Percentiles rank a stretch among this genome's conserved stretches.
Conservation (phyloP, 2,888 invertebrate species). For the Papilio elwesi region DNA sequence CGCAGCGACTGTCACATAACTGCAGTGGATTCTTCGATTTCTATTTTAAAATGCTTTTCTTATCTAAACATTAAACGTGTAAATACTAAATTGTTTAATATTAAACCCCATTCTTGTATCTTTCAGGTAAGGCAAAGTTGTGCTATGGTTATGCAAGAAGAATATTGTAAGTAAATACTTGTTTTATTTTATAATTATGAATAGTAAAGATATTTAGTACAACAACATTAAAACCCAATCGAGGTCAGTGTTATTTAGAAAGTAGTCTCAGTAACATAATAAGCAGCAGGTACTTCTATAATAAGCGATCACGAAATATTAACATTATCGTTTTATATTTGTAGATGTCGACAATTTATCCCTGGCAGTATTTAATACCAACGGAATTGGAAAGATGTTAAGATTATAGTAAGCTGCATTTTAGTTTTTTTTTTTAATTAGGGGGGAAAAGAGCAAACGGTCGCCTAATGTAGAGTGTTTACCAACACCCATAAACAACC, state of each 20-base stretch:
- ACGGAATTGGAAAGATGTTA: background rate
- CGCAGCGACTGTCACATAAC: no score
- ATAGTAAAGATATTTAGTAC: background rate
- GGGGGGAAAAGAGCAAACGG: no score
- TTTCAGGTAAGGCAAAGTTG: constrained; percentile 3
- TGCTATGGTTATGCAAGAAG: background rate
- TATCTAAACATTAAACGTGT: no score
- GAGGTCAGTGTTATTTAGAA: constrained; percentile 14
- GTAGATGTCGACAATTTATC: constrained; percentile 8
- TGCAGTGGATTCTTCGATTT: no score
- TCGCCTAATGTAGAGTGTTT: no score
- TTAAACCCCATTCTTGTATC: background rate
- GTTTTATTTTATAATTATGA: background rate
- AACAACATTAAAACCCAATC: background rate
- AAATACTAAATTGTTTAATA: no score
- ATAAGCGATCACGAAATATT: constrained; percentile 6
- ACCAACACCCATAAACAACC: no score
- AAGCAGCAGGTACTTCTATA: constrained; percentile 16
- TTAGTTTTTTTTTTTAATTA: no score
- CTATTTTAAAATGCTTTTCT: no score
- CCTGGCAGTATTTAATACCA: background rate
- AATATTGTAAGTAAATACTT: background rate
- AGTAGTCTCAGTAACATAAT: constrained; percentile 12
- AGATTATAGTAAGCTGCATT: background rate
- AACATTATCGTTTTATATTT: constrained; percentile 7